Percentiles rank a stretch among this genome's conserved stretches.
Conservation (phyloP, 2,113 vertebrate genomes). For the Pholis gunnellus region DNA sequence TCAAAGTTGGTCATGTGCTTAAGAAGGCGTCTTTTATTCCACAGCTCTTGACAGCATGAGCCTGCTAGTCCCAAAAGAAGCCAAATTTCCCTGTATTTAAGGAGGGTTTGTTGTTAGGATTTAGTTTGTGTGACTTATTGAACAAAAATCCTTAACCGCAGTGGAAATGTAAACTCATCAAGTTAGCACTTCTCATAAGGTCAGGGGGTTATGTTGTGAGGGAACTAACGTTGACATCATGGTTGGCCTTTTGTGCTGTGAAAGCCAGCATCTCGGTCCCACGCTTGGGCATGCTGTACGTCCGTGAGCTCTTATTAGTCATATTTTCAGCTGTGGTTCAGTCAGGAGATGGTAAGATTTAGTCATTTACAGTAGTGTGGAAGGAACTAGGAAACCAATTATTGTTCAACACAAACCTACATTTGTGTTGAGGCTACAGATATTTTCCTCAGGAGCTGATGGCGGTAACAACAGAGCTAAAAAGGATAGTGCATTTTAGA, state of each 20-base stretch:
- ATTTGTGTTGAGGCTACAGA: not conserved
- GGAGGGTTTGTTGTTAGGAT: conserved; percentile 66
- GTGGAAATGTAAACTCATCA: conserved; percentile 77
- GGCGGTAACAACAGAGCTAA: not conserved
- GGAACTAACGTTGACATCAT: conserved; percentile 70
- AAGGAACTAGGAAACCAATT: not conserved
- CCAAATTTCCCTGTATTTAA: conserved; percentile 60
- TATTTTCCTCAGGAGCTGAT: not conserved
- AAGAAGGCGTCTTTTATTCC: conserved; percentile 60
- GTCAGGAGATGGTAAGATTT: conserved; percentile 32
- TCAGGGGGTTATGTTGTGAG: conserved; percentile 71
- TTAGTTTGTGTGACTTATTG: conserved; percentile 70
- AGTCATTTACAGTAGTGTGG: conserved; percentile 35
- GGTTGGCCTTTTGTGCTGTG: conserved; percentile 57
- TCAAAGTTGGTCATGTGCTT: conserved; percentile 62
- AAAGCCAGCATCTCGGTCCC: conserved; percentile 52
- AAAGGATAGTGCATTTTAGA: not conserved
- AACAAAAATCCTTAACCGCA: conserved; percentile 69
- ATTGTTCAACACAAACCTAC: not conserved
- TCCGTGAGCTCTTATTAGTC: conserved; percentile 49
- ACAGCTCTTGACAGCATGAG: conserved; percentile 59
- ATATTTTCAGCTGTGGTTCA: conserved; percentile 69
- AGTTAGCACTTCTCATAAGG: conserved; percentile 68
- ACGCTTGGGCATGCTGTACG: conserved; percentile 26
- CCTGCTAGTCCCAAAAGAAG: conserved; percentile 42